These are phyloP conservation scores for Eupleurogrammus muticus DNA, from an alignment of 2,797 vertebrate genomes.

Conservation along the genomic window DNA sequence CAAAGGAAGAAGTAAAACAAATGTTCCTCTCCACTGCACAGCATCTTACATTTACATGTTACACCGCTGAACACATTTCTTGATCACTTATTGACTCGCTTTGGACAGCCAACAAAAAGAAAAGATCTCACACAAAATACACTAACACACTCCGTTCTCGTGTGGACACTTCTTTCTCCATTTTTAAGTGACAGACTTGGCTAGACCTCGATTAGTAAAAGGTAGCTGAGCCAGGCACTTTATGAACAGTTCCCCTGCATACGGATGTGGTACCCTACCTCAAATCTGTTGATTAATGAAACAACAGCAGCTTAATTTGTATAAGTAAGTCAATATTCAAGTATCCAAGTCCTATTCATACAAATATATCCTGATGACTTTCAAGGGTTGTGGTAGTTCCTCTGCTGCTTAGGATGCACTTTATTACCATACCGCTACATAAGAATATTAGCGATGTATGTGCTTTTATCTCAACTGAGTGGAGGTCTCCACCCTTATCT, in stretches of 20 bases:
- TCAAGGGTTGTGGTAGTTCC: neutral
- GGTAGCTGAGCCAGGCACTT: conserved; percentile 5
- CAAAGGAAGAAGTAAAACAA: neutral
- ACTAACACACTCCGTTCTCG: too few relatives aligned
- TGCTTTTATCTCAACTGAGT: neutral
- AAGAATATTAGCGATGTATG: neutral
- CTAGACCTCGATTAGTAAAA: neutral
- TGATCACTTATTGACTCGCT: neutral
- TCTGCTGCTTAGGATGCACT: neutral
- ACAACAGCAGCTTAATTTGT: conserved; percentile 13
- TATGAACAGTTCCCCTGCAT: conserved; percentile 5
- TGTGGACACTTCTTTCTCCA: neutral
- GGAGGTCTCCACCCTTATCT: neutral
- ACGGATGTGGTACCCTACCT: neutral
- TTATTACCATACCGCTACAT: neutral
- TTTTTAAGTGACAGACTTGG: neutral
- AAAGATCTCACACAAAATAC: too few relatives aligned
- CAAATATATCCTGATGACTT: neutral
- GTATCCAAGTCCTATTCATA: neutral
- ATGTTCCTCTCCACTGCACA: neutral
- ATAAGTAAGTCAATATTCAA: neutral
- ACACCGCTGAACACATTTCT: neutral
- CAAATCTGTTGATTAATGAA: conserved; percentile 10
- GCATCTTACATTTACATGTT: neutral
- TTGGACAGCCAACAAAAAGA: neutral